These are phyloP conservation scores for Odontothrips loti DNA, from an alignment of 2,888 invertebrate species.

Conservation along the genomic window DNA sequence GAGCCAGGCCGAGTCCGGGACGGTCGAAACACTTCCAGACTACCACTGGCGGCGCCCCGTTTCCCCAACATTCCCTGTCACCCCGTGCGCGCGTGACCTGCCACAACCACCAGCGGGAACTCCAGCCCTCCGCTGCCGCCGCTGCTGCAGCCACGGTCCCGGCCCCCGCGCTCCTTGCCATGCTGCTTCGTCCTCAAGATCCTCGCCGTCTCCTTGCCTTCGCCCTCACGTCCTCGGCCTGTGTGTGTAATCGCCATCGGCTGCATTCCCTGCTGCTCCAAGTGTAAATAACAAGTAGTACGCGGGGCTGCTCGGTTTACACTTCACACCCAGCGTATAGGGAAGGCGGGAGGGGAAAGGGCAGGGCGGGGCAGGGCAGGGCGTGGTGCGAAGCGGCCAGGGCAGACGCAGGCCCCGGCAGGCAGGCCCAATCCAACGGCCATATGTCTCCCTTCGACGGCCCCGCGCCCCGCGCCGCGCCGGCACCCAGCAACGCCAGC, in stretches of 20 bases:
- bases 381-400: not conserved
- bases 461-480: not conserved
- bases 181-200: no score
- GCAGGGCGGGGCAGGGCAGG: not conserved
- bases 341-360: not conserved
- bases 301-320: not conserved
- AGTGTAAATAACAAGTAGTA: not conserved
- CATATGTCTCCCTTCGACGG: not conserved
- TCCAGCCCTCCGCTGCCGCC: not conserved
- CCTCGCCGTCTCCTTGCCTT: not conserved
- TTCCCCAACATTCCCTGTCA: not conserved
- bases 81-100: not conserved
- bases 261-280: not conserved
- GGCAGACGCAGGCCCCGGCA: not conserved
- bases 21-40: no score
- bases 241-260: not conserved
- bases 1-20: no score
- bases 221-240: not conserved
- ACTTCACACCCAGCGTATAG: not conserved
- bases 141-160: not conserved
- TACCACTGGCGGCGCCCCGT: not conserved
- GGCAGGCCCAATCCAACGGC: conserved; percentile 4
- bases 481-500: no score
- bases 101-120: not conserved
- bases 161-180: no score